Conservation (phyloP, 2,113 vertebrate species). For the Dicerorhinus sumatrensis region DNA sequence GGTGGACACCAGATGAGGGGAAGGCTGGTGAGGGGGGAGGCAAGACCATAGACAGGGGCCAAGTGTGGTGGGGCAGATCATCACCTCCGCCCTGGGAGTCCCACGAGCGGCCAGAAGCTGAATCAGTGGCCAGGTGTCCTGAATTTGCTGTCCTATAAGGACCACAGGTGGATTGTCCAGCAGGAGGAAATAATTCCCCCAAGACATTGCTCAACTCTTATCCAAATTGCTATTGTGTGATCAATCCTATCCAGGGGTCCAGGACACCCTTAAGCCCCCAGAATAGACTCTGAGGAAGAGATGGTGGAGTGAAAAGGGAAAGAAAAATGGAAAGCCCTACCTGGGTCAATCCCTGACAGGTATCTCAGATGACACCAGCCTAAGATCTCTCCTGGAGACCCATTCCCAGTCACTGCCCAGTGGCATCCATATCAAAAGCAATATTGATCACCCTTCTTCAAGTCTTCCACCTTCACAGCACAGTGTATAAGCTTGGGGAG, state of each 20-base stretch:
- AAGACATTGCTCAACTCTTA: neutral
- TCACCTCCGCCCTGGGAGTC: neutral
- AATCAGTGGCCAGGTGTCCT: neutral
- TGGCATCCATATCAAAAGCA: neutral
- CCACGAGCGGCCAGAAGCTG: neutral
- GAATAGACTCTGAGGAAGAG: neutral
- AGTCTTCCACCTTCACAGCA: neutral
- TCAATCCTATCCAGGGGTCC: neutral
- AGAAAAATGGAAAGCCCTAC: neutral
- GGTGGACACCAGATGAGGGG: too few relatives aligned
- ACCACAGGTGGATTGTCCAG: neutral
- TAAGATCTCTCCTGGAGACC: neutral
- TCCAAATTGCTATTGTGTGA: neutral
- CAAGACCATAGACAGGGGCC: neutral
- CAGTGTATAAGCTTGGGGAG: neutral
- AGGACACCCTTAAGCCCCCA: neutral
- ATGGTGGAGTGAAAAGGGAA: neutral
- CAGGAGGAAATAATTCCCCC: neutral
- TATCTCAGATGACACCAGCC: neutral
- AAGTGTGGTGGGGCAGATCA: accelerated
- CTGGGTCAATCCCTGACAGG: neutral
- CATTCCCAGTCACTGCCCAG: neutral
- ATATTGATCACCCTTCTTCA: neutral
- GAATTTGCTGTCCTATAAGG: neutral
- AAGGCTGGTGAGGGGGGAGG: neutral